Conservation (phyloP, 2,113 vertebrate species). For the Oceanodroma tethys region DNA sequence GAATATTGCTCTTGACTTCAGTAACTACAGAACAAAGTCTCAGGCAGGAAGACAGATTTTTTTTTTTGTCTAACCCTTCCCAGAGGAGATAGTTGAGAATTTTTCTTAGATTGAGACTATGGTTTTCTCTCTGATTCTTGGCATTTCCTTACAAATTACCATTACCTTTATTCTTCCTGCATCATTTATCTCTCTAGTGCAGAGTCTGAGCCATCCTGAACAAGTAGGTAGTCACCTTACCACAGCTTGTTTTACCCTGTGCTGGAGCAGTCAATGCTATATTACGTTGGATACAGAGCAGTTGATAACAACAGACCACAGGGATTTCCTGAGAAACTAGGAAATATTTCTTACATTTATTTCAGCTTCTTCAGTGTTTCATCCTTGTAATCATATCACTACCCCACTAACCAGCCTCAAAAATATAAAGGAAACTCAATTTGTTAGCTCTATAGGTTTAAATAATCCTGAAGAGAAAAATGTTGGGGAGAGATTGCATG, state of each 20-base stretch:
- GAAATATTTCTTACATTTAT: constrained; percentile 13
- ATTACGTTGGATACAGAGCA: not conserved
- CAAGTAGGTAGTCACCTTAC: not conserved
- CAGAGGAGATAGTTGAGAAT: not conserved
- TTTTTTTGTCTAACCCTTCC: not conserved
- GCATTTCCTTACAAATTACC: not conserved
- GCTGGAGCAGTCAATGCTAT: not conserved
- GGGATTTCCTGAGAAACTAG: constrained; percentile 11
- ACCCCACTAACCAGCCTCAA: not conserved
- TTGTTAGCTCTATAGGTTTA: constrained; percentile 8
- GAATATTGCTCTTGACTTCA: constrained; percentile 18
- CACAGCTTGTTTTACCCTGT: not conserved
- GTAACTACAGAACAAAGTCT: not conserved
- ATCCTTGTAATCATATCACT: not conserved
- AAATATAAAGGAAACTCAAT: not conserved
- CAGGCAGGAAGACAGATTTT: not conserved
- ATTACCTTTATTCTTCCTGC: not conserved
- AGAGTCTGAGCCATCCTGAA: not conserved
- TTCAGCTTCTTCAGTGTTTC: not conserved
- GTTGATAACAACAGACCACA: not conserved
- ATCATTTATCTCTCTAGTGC: not conserved
- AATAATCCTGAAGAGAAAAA: constrained; percentile 25
- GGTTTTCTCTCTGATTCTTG: not conserved
- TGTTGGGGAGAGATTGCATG: not conserved
- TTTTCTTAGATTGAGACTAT: not conserved